phyloP scores from a whole-genome alignment of 2,888 invertebrate genomes.

The Entomobrya multifasciata region DNA sequence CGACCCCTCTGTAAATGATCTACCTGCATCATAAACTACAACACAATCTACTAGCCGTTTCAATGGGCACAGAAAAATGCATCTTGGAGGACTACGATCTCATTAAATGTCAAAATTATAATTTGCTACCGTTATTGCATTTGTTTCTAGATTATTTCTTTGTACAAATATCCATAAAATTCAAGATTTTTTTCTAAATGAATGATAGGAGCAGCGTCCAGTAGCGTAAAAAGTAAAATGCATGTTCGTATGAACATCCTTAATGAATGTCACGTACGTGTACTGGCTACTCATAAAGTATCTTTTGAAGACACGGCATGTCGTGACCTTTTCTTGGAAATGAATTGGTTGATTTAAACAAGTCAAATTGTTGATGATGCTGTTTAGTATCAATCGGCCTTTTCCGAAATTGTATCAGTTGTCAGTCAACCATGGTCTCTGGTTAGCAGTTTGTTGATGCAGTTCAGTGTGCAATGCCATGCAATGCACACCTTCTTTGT shows the following conservation, averaged over 20 bases:
- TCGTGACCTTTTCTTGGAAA: constrained; percentile 8
- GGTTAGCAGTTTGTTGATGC: too few species aligned
- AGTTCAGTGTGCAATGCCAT: too few species aligned
- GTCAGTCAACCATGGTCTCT: too few species aligned
- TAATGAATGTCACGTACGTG: constrained; percentile 25
- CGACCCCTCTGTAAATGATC: background rate
- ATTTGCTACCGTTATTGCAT: constrained; percentile 12
- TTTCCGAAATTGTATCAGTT: constrained; percentile 27
- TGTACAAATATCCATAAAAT: too few species aligned
- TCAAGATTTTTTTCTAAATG: too few species aligned
- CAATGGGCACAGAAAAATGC: constrained; percentile 11
- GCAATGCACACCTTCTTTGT: too few species aligned
- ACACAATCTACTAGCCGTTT: background rate
- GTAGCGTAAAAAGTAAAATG: background rate
- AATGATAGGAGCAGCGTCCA: too few species aligned
- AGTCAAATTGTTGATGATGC: background rate
- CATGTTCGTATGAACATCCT: background rate
- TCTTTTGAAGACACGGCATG: background rate
- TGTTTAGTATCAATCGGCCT: background rate
- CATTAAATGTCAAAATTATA: constrained; percentile 24
- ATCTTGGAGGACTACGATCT: constrained; percentile 11
- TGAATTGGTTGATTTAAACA: constrained; percentile 24
- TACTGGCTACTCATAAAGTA: background rate
- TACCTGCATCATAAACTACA: too few species aligned
- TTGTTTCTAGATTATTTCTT: background rate